Conservation (phyloP, 2,797 vertebrate species). For the Stomatorhinus walkeri region DNA sequence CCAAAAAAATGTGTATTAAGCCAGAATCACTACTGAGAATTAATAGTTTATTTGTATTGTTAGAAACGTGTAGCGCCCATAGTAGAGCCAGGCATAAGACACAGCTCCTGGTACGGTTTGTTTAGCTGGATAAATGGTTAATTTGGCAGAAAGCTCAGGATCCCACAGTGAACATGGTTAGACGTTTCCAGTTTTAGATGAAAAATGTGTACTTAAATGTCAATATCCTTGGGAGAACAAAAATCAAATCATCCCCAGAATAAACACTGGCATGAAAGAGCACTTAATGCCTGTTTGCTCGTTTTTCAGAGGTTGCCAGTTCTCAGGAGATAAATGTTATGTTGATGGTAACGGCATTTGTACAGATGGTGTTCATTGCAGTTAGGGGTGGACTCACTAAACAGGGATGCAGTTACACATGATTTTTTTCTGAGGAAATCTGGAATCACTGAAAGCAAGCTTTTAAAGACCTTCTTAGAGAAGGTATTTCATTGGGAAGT, state of each 20-base stretch:
- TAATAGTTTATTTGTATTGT: not conserved
- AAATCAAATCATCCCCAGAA: conserved; percentile 2
- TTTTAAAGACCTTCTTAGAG: not conserved
- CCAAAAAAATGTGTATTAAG: not conserved
- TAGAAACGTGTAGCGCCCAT: not conserved
- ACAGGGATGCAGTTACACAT: not conserved
- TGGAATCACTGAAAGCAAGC: not conserved
- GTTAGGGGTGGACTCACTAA: not conserved
- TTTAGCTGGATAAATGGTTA: not conserved
- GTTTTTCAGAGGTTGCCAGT: not conserved
- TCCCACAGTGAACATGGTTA: not conserved
- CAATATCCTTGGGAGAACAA: not conserved
- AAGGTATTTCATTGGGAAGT: not conserved
- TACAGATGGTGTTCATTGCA: not conserved
- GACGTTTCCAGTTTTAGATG: not conserved
- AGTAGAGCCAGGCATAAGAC: not conserved
- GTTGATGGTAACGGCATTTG: not conserved
- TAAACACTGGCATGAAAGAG: not conserved
- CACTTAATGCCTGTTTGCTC: not conserved
- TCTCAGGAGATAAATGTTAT: not conserved
- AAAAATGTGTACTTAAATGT: not conserved
- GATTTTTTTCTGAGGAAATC: not conserved
- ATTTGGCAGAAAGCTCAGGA: not conserved
- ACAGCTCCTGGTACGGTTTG: not conserved
- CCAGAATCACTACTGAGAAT: not conserved